phyloP scores from a whole-genome alignment of 2,113 vertebrate species.

The Tor tambroides region DNA sequence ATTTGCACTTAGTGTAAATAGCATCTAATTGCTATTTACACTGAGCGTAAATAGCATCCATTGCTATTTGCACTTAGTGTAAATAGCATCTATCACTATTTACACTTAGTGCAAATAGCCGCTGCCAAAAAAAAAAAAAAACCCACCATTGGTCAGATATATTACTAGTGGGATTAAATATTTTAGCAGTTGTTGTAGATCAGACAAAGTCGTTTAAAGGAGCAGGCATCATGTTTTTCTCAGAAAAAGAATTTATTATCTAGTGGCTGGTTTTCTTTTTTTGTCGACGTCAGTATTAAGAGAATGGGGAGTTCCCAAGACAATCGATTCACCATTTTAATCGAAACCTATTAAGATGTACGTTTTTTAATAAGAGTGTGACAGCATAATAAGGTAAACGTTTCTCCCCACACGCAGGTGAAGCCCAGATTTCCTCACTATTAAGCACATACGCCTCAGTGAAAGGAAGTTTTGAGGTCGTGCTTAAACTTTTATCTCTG shows the following conservation, averaged over 20 bases:
- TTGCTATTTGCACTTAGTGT: no score
- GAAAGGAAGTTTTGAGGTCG: slow-evolving; percentile 44
- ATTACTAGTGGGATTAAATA: background rate
- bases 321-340: background rate
- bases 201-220: background rate
- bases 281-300: background rate
- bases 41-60: no score
- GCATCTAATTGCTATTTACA: no score
- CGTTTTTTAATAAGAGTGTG: background rate
- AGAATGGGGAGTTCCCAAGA: background rate
- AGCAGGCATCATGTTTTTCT: background rate
- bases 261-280: background rate
- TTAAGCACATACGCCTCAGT: slow-evolving; percentile 12
- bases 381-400: background rate
- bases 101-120: no score
- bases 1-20: no score
- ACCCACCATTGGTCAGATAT: no score
- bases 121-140: no score
- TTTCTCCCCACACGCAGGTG: background rate
- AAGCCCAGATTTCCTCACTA: slow-evolving; percentile 18
- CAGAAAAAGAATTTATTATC: background rate
- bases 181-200: background rate
- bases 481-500: slow-evolving; percentile 53
- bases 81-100: no score
- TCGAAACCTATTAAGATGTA: background rate